Evolutionary conservation across 2,113 vertebrate species (phyloP), one percentile per base, ranked within the genome.

Genomic region (Pachycephala philippinensis): DNA sequence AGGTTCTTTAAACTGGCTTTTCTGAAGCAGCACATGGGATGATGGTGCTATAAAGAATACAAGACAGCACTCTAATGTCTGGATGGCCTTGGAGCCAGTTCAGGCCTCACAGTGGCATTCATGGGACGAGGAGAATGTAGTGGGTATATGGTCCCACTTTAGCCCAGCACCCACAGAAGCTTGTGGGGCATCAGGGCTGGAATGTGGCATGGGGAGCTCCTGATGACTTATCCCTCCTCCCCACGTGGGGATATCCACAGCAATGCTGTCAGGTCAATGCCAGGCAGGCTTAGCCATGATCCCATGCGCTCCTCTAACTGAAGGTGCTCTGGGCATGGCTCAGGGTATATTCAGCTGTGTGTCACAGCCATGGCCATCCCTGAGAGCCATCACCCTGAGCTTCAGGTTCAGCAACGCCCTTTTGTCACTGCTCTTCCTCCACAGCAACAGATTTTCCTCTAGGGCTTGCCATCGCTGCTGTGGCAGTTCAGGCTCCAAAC

Each of bases 111-210:
- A 1, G 1, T 18, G 44, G 24, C 42, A 12, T 53, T 37, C 0
- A 0, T 35, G 66, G 61, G 16, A 31, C n/a, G 50, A 45, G 19
- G 24, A 76, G 21, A 47, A 44, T 24, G 30, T 12, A 26, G 47
- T 22, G 31, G 28, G 8, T 12, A 2, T 2, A 3, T 0, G 1
- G 8, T 40, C n/a, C 72, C 47, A 4, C 23, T 35, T n/a, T 5
- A 80, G 17, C 57, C n/a, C 3, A 5, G 56, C 15, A 47, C 11
- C 15, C 21, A 31, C 37, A n/a, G 70, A 23, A 70, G 14, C 17
- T 15, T 37, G 9, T 11, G 49, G 27, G 88, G 30, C 49, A 44
- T 7, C 27, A 26, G 15, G 40, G 27, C 45, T 86, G 61, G 37
- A 21, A 12, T 35, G 45, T 13, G 50, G 54, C 60, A 65, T 1